Percentiles rank a stretch among this genome's conserved stretches.
Conservation (phyloP, 1,140 invertebrate genomes). For the Bombyx mandarina region DNA sequence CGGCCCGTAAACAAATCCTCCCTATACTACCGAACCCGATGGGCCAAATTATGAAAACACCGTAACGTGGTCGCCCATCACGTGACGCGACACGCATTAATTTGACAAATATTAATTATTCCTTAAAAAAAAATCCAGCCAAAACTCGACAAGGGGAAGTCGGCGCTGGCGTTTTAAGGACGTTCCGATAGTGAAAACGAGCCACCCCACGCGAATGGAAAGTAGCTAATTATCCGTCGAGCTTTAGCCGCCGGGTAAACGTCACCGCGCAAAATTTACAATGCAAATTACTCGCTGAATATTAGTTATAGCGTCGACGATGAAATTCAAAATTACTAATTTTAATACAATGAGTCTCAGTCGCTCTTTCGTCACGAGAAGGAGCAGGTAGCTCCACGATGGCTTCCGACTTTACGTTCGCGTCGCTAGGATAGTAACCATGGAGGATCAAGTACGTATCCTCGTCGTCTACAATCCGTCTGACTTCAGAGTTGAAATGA, state of each 20-base stretch:
- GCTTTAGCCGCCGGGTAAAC: conserved; percentile 57
- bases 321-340: conserved; percentile 68
- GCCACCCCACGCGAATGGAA: conserved; percentile 57
- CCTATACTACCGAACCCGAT: conserved; percentile 11
- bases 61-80: conserved; percentile 13
- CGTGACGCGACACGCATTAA: conserved; percentile 23
- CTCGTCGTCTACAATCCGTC: conserved; percentile 13
- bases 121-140: conserved; percentile 9
- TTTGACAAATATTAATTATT: conserved; percentile 25
- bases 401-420: conserved; percentile 25
- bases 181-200: conserved; percentile 36
- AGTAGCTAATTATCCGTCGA: conserved; percentile 66
- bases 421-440: conserved; percentile 21
- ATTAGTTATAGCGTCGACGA: conserved; percentile 55
- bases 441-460: conserved; percentile 65
- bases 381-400: conserved; percentile 48
- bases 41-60: conserved; percentile 19
- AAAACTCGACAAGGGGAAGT: conserved; percentile 18
- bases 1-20: conserved; percentile 47
- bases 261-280: conserved; percentile 64
- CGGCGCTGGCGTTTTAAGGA: conserved; percentile 41
- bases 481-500: conserved; percentile 2
- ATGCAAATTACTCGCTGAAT: conserved; percentile 67
- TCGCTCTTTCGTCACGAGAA: conserved; percentile 54
- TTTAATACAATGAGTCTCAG: conserved; percentile 63